A percentile compares a stretch with the other conserved stretches of the same genome.
These are phyloP conservation scores for Heliconius hortense DNA, from an alignment of 2,888 invertebrate genomes.

Conservation along the genomic window DNA sequence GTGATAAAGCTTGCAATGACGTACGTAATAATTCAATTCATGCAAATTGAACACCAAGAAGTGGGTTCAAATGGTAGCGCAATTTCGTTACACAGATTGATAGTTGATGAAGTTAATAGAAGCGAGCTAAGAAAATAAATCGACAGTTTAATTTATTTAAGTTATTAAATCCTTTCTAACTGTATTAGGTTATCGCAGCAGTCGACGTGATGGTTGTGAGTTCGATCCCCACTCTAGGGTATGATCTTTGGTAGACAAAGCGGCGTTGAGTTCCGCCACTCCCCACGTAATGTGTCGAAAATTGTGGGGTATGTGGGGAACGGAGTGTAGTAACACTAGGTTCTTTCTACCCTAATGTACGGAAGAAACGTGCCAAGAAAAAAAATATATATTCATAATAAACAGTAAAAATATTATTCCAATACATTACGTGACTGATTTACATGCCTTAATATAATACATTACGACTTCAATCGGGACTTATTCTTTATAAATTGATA, in stretches of 20 bases:
- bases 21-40: too few relatives aligned
- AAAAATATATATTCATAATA: neutral
- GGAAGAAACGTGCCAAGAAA: neutral
- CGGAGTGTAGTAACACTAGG: neutral
- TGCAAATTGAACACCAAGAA: too few relatives aligned
- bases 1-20: too few relatives aligned
- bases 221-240: neutral
- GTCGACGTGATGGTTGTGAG: neutral
- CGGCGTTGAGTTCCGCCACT: neutral
- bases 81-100: too few relatives aligned
- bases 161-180: too few relatives aligned
- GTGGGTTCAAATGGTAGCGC: too few relatives aligned
- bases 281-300: neutral
- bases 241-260: neutral
- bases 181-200: too few relatives aligned
- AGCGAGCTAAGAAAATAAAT: too few relatives aligned
- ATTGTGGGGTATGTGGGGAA: neutral
- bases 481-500: too few relatives aligned
- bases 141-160: too few relatives aligned
- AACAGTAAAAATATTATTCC: constrained; percentile 3
- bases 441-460: neutral
- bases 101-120: too few relatives aligned
- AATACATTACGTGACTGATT: neutral
- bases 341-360: neutral
- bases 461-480: neutral